Base-by-base conservation (phyloP, 2,113 vertebrate species). In the Tiliqua scincoides region DNA sequence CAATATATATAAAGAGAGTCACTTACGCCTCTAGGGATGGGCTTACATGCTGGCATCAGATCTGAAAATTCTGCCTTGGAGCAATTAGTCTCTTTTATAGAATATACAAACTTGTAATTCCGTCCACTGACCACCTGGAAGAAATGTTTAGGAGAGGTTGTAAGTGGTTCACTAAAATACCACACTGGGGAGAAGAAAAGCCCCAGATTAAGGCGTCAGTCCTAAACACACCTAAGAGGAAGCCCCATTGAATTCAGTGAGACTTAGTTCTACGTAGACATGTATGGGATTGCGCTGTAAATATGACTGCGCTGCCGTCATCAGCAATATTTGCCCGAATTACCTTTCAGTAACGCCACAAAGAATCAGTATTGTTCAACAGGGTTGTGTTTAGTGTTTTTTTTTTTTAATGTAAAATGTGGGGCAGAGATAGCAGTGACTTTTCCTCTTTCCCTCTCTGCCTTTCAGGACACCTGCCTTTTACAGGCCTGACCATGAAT, bases 81-180 rank as follows among this genome's bases (percentile, higher is more conserved):
- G 77, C 98, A 99, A 62, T 95, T 97, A n/a, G 97, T 99, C 91
- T 96, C 97, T 89, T 75, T 65, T 85, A 99, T 93, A 25, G 96
- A 87, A 83, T 98, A 99, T 35, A 10, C 89, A 62, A 98, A n/a
- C 40, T 83, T 3, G 65, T 95, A 99, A 85, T 96, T 97, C 92
- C 96, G 96, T 88, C 98, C 98, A 79, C 95, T 90, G 30, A 98
- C 95, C 84, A 98, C 97, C 98, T 99, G 92, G 57, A 92, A 95
- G 4, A 94, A 87, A 84, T 86, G 75, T 91, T 82, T 89, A 86
- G 40, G 57, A 91, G 71, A 59, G 40, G 32, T 0, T 48, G 32
- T 23, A 30, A 9, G 37, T 1, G 0, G 37, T 18, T 83, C 61
- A 40, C 37, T 88, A 18, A 48, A 18, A 67, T 6, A n/a, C 1